Evolutionary conservation across 1,140 invertebrate genomes (phyloP), one percentile per base, ranked within the genome.

Genomic region (Macrostomum lignano): DNA sequence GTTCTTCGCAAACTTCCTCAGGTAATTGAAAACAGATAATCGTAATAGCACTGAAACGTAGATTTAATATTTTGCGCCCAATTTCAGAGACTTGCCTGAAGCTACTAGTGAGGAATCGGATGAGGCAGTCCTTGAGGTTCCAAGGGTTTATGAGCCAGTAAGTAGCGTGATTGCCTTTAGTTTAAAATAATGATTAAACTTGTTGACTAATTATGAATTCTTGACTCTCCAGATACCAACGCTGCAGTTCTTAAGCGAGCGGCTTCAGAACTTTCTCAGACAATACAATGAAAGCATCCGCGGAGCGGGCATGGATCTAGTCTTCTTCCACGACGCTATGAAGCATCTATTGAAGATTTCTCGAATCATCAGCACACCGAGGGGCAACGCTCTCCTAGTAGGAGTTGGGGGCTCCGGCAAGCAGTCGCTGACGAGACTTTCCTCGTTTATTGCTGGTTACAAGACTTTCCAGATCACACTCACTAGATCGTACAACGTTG

Each of bases 321-420:
- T 93, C n/a, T 91, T 91, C 60, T 93, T 93, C 51, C 74, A 74
- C n/a, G 82, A 93, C 57, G 82, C 84, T 11, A 91, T 93, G 73
- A 60, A 77, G 25, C 81, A 91, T 64, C 59, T 91, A 38, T 74
- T 91, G 9, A 86, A 82, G 65, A 77, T 93, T 49, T 86, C 81
- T 11, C 64, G 84, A 47, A 74, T 93, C 23, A 82, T 93, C 41
- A 65, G 81, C 44, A 77, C 84, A 60, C 78, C 81, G 10, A 65
- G 77, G 52, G 84, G 84, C 34, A 84, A 91, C 54, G 77, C 82
- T 9, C 74, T 93, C 66, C 60, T 91, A 10, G 79, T 93, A 19
- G 73, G 84, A 36, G 81, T 91, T 13, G 84, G 82, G 24, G 82
- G 82, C 11, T 86, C 78, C 32, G 84, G 84, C 38, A 91, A 91